Conservation (phyloP, 2,888 invertebrate genomes). For the Chymomyza procnemis region DNA sequence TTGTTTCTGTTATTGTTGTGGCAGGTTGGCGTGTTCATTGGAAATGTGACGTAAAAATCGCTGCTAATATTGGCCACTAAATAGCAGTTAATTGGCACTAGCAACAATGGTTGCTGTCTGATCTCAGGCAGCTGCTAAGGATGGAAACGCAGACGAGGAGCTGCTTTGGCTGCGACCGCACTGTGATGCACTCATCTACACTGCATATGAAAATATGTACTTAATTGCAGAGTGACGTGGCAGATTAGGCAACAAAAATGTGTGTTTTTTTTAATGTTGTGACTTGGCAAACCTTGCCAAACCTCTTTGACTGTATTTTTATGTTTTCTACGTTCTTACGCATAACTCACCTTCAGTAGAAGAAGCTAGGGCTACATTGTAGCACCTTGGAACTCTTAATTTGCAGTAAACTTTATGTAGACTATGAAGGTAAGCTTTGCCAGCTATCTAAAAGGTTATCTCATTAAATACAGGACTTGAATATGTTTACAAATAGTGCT, state of each 20-base stretch:
- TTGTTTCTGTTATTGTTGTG: not conserved
- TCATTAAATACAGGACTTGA: not conserved
- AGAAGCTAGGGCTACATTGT: not conserved
- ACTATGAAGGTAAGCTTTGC: not conserved
- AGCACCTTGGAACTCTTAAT: not conserved
- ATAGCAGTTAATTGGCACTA: constrained; percentile 64
- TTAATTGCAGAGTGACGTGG: constrained; percentile 54
- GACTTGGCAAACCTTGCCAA: not conserved
- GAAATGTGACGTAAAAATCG: constrained; percentile 16
- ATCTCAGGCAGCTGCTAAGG: not conserved
- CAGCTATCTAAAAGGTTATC: not conserved
- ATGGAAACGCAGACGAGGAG: constrained; percentile 14
- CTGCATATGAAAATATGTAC: constrained; percentile 7
- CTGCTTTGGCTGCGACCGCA: constrained; percentile 33
- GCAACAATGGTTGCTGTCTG: constrained; percentile 34
- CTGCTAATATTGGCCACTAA: constrained; percentile 57
- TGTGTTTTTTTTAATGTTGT: not conserved
- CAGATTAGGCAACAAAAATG: constrained; percentile 18
- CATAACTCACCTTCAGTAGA: not conserved
- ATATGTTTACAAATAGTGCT: not conserved
- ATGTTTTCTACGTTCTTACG: not conserved
- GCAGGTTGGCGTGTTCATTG: not conserved
- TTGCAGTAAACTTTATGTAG: not conserved
- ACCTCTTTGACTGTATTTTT: not conserved
- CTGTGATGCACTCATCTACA: not conserved